A percentile compares a stretch with the other conserved stretches of the same genome.
Evolutionary conservation across 2,797 vertebrate species (phyloP).

Genomic region (Microctenopoma steveboyesi): DNA sequence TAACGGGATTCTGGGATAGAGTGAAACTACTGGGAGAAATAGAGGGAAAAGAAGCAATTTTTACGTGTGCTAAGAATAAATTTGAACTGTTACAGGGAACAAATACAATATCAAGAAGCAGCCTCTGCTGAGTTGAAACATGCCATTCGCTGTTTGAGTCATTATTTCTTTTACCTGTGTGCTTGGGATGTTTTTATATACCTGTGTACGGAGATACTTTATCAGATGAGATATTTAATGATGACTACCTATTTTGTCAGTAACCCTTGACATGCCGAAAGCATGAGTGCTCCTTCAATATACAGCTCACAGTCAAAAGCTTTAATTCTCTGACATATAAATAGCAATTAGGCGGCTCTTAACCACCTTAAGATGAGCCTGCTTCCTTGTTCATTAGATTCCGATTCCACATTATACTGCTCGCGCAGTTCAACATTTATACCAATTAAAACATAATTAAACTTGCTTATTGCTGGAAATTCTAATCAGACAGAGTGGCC

Average conservation of each 20-base stretch:
- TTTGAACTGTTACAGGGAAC: conserved; percentile 10
- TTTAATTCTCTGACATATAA: conserved; percentile 75
- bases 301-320: conserved; percentile 27
- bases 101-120: conserved; percentile 24
- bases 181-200: neutral
- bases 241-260: neutral
- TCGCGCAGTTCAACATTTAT: conserved; percentile 81
- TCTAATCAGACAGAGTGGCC: conserved; percentile 77
- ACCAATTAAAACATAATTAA: conserved; percentile 86
- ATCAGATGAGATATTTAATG: neutral
- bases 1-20: conserved; percentile 11
- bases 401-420: conserved; percentile 71
- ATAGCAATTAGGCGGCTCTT: conserved; percentile 84
- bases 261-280: conserved; percentile 12
- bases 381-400: conserved; percentile 79
- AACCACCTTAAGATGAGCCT: conserved; percentile 61
- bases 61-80: conserved; percentile 26
- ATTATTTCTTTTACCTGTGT: conserved; percentile 2
- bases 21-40: conserved; percentile 13
- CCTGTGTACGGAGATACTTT: conserved; percentile 8
- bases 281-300: conserved; percentile 14
- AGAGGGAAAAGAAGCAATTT: conserved; percentile 18
- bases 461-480: conserved; percentile 83
- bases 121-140: conserved; percentile 20
- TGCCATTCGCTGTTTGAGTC: conserved; percentile 1